These are phyloP conservation scores for Ylistrum balloti DNA, from an alignment of 1,140 invertebrate genomes.

Conservation along the genomic window DNA sequence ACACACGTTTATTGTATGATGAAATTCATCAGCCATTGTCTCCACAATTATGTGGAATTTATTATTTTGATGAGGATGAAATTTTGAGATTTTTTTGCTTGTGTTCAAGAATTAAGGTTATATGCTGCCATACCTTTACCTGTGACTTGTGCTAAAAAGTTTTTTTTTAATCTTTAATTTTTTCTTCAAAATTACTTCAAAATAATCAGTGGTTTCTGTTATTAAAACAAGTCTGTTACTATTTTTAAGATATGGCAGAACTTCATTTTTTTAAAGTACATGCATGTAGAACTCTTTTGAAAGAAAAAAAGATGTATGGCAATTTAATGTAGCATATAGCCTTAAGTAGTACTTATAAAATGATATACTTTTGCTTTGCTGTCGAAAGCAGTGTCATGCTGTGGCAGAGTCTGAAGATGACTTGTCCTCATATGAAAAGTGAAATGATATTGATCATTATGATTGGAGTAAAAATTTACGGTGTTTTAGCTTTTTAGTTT, in stretches of 20 bases:
- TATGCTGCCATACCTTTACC: background rate
- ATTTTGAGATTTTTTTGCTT: background rate
- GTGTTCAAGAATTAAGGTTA: background rate
- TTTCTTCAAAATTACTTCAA: background rate
- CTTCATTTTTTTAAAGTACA: no score
- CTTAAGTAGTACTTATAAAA: background rate
- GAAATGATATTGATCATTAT: no score
- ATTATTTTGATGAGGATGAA: background rate
- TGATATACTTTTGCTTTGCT: background rate
- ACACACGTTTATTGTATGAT: constrained; percentile 17
- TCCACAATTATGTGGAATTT: constrained; percentile 29
- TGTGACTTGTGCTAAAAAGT: background rate
- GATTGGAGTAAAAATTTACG: no score
- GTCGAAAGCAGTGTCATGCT: background rate
- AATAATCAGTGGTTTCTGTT: background rate
- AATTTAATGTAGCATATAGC: background rate
- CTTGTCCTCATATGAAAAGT: no score
- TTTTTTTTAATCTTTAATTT: background rate
- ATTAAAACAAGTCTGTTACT: no score
- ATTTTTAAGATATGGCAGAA: no score
- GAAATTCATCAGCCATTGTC: constrained; percentile 19
- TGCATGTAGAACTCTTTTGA: no score
- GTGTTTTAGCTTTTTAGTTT: no score
- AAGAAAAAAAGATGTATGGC: background rate
- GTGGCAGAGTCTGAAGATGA: background rate